Evolutionary conservation across 2,113 vertebrate species (phyloP), one percentile per base, ranked within the genome.

Genomic region (Epinephelus moara): DNA sequence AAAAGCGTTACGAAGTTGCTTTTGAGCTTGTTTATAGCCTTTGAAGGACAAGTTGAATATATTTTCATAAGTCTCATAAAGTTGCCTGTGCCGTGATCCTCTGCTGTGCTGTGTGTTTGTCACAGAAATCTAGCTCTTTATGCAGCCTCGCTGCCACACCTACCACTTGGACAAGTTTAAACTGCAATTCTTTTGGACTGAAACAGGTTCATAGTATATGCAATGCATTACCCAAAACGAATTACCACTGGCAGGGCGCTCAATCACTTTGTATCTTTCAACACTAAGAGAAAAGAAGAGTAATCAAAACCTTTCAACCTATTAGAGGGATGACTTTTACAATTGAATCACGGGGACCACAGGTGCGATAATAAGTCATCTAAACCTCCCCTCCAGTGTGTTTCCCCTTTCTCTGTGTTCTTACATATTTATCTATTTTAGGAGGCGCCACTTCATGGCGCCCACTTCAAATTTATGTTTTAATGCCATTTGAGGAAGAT

Each of bases 231-330:
- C 94, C 96, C 96, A 98, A 99, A 99, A 98, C 95, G 97, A 97
- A 99, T 99, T 99, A 99, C 97, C 96, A 97, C 97, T 96, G 98
- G 91, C 98, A 97, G 96, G 93, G 88, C 94, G 95, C 95, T 99
- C 97, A 97, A 98, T 99, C 97, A 98, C 96, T 95, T 96, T 97
- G 96, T 98, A 96, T 98, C 97, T 97, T 95, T 95, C 96, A 97
- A 97, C 96, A 97, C 97, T 98, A 98, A 97, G 96, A 97, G 96
- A 97, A 96, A 98, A 97, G 97, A 97, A 96, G 96, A 97, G 97
- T 98, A 97, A 99, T 99, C 97, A 97, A 98, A 99, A 98, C 97
- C 97, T 99, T 99, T 99, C 98, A 99, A 99, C 97, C 97, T 98
- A 99, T 99, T 99, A 99, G 97, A 95, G 94, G 96, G 96, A 97